Conservation (phyloP, 2,113 vertebrate genomes). For the Odobenus rosmarus region DNA sequence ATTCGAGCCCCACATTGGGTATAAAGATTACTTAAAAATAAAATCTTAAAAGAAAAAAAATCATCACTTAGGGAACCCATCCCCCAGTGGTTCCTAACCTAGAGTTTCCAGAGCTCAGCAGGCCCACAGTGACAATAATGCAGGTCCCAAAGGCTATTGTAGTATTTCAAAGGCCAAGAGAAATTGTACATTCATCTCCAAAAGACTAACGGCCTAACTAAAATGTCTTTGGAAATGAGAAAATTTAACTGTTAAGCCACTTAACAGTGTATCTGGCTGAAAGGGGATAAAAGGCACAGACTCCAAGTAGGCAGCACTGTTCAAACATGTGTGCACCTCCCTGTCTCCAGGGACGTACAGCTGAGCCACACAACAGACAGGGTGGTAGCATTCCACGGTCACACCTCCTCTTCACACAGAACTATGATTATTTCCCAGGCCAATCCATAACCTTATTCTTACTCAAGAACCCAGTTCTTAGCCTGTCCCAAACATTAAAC, state of each 20-base stretch:
- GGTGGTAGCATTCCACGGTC: neutral
- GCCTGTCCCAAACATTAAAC: neutral
- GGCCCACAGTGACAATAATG: neutral
- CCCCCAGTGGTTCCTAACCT: neutral
- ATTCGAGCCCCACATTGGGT: neutral
- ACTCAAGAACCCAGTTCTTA: neutral
- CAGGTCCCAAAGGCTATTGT: neutral
- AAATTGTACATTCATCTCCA: neutral
- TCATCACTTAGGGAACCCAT: neutral
- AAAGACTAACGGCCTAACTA: neutral
- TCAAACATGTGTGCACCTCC: neutral
- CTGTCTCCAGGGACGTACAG: fast-evolving
- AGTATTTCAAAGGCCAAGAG: neutral
- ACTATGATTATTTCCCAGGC: neutral
- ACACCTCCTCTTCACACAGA: neutral
- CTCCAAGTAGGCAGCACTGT: fast-evolving
- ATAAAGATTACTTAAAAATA: neutral
- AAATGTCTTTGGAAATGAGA: neutral
- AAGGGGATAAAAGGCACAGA: neutral
- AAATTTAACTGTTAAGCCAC: neutral
- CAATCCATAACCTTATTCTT: neutral
- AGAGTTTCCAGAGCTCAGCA: neutral
- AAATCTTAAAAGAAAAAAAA: neutral
- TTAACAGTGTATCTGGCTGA: neutral
- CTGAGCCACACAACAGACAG: neutral